Evolutionary conservation across 1,140 invertebrate genomes (phyloP).

Genomic region (Ips nitidus): DNA sequence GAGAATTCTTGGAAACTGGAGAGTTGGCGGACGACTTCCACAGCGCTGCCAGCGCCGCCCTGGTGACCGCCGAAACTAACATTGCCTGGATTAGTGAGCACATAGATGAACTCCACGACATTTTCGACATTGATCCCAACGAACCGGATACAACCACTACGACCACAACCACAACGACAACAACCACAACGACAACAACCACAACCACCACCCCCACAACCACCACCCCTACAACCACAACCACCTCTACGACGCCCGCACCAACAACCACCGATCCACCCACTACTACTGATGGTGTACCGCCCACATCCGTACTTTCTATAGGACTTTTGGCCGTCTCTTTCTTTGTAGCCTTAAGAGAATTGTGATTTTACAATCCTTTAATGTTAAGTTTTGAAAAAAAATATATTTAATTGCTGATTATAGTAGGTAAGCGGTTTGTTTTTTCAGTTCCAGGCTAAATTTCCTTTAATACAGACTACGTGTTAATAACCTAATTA

Average conservation of each 20-base stretch:
- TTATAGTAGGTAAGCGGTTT: no score
- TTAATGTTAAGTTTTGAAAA: no score
- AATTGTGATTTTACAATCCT: background rate
- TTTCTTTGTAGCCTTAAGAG: background rate
- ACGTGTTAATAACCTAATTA: no score
- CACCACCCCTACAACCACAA: background rate
- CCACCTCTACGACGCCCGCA: background rate
- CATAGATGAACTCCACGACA: slow-evolving; percentile 14
- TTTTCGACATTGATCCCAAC: slow-evolving; percentile 10
- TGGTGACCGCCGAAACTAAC: slow-evolving; percentile 25
- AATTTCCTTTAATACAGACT: no score
- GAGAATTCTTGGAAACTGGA: slow-evolving; percentile 19
- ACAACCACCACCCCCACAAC: background rate
- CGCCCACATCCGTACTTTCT: background rate
- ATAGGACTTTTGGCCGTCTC: background rate
- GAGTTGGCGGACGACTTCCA: slow-evolving; percentile 23
- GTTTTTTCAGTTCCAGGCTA: no score
- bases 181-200: background rate
- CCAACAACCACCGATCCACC: background rate
- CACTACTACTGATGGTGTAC: background rate
- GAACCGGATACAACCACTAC: background rate
- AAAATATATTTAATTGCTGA: no score
- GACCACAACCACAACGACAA: background rate
- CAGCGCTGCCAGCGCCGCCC: slow-evolving; percentile 16
- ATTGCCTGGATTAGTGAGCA: slow-evolving; percentile 19